These are phyloP conservation scores for Diplosoma virens DNA, from an alignment of 23 tunicate species.

Conservation along the genomic window DNA sequence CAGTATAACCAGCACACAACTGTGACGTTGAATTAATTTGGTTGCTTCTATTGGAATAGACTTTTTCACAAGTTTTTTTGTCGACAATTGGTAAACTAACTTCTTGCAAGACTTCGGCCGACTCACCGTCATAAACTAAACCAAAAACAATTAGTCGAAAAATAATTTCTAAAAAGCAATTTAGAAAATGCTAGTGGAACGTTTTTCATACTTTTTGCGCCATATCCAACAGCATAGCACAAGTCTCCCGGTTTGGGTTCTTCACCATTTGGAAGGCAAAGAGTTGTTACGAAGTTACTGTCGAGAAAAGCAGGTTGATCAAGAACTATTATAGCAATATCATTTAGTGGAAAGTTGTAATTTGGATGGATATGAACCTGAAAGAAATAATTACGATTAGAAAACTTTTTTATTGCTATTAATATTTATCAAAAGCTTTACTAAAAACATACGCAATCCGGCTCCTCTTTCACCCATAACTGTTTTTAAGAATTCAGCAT, in stretches of 20 bases:
- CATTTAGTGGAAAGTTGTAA: slow-evolving; percentile 21
- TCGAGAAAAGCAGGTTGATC: not conserved
- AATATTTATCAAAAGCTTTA: too few species aligned
- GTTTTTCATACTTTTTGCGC: slow-evolving; percentile 24
- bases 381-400: not conserved
- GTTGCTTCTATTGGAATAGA: not conserved
- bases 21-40: slow-evolving; percentile 8
- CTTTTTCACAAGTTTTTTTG: slow-evolving; percentile 15
- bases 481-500: too few species aligned
- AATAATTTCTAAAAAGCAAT: too few species aligned
- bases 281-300: not conserved
- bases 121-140: slow-evolving; percentile 2
- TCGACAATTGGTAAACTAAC: slow-evolving; percentile 47
- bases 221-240: slow-evolving; percentile 55
- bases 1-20: slow-evolving; percentile 58
- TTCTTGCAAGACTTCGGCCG: slow-evolving; percentile 27
- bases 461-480: too few species aligned
- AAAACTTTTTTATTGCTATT: too few species aligned
- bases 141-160: not conserved
- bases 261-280: slow-evolving; percentile 46
- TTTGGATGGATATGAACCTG: slow-evolving; percentile 15
- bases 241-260: slow-evolving; percentile 24
- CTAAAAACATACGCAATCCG: too few species aligned
- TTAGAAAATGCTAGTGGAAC: too few species aligned
- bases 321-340: slow-evolving; percentile 28